Base-by-base conservation (phyloP, 2,797 vertebrate species). In the Alca torda region DNA sequence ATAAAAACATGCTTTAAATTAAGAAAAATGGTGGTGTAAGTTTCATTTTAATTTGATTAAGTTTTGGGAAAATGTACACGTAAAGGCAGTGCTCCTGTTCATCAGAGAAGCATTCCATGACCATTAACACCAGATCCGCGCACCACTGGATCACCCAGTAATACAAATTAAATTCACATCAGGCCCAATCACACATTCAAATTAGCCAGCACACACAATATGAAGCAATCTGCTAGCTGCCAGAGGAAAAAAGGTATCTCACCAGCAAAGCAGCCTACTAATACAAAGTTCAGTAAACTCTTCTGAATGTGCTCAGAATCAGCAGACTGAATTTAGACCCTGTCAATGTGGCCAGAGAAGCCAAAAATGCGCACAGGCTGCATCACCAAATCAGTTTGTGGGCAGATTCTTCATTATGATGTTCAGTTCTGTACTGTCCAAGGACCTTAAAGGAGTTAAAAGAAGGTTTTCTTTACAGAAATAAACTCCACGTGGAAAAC, bases 1-100 rank as follows among this genome's bases (percentile, higher is more conserved):
- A 87, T 10, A 70, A 72, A 63, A 43, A 60, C 33, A 73, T 20
- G 53, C 20, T 85, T 86, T 93, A 77, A 90, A 73, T 78, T 75
- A 78, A 93, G 83, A 69, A 74, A 94, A 95, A 95, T 2, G 8
- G 19, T 57, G 21, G 21, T 68, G 37, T 43, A 80, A 85, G 33
- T 41, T 85, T 89, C 20, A 23, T 69, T 94, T 94, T 37, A 54
- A 92, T 79, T 75, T 86, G 54, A 92, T 89, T 82, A 84, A 39
- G 25, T 79, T 82, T 80, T 39, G 35, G 37, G 57, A 89, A 84
- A 77, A 94, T 5, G 8, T 39, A 76, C 45, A 20, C 19, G 21
- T 19, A 90, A 91, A 93, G 33, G 18, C 78, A 87, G 35, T 15
- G 37, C 33, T 94, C 51, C 77, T 50, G 18, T 88, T 89, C 50